These are phyloP conservation scores for Trachelipus rathkii DNA, from an alignment of 1,140 invertebrate species.

Conservation along the genomic window DNA sequence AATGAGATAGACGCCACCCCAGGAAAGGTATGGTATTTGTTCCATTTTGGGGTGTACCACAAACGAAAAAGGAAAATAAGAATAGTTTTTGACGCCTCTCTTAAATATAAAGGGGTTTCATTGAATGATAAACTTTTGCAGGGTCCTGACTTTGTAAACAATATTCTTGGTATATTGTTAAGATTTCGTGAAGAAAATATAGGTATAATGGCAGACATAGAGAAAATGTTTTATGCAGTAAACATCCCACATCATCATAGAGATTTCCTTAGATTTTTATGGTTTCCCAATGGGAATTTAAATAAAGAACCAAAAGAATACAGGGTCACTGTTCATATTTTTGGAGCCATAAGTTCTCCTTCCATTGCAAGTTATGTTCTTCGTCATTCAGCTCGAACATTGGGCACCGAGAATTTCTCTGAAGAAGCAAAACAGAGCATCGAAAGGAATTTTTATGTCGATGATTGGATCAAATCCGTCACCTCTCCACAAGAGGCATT, in stretches of 20 bases:
- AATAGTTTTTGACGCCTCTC: background rate
- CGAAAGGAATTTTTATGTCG: background rate
- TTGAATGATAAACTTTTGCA: constrained; percentile 8
- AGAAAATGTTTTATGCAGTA: background rate
- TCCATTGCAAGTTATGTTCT: background rate
- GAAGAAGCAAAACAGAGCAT: background rate
- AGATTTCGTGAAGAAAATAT: background rate
- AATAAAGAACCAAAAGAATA: background rate
- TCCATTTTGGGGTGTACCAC: background rate
- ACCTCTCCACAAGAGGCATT: background rate
- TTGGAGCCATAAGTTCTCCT: background rate
- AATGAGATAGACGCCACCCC: too few species aligned
- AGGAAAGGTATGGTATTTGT: too few species aligned
- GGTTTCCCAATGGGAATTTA: background rate
- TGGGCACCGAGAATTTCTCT: background rate
- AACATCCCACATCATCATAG: background rate
- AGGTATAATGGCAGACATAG: background rate
- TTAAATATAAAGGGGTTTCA: background rate
- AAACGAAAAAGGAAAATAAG: background rate
- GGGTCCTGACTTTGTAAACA: background rate
- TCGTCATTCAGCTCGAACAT: background rate
- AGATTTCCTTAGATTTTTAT: background rate
- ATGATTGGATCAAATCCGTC: background rate
- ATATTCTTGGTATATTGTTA: background rate
- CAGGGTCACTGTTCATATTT: background rate